These are phyloP conservation scores for Limnothrissa miodon DNA, from an alignment of 2,113 vertebrate genomes.

Conservation along the genomic window DNA sequence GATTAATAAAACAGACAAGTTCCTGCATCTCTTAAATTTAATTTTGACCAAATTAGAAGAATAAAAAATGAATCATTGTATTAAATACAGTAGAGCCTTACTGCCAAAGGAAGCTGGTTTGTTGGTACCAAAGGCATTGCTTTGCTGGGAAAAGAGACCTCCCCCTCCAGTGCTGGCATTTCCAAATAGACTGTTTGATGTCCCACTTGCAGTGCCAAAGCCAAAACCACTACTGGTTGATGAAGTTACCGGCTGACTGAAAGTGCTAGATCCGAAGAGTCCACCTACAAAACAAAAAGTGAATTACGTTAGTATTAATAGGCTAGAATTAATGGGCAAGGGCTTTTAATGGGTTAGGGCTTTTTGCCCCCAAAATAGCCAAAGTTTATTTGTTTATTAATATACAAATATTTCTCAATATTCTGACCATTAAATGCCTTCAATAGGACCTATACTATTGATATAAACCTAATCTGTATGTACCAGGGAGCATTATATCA, in stretches of 20 bases:
- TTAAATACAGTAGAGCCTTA: constrained; percentile 66
- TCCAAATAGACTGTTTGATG: constrained; percentile 87
- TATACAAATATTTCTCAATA: too few relatives aligned
- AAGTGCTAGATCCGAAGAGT: constrained; percentile 88
- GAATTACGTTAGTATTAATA: neutral
- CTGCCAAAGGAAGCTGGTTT: constrained; percentile 90
- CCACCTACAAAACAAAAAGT: constrained; percentile 70
- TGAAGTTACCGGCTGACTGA: constrained; percentile 90
- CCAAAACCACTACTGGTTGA: constrained; percentile 88
- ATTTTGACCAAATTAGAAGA: too few relatives aligned
- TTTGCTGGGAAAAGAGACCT: constrained; percentile 90
- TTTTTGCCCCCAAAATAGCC: too few relatives aligned
- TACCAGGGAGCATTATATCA: too few relatives aligned
- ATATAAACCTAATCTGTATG: too few relatives aligned
- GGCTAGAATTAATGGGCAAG: too few relatives aligned
- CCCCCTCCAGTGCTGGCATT: constrained; percentile 77
- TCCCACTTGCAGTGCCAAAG: constrained; percentile 83
- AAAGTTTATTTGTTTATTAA: too few relatives aligned
- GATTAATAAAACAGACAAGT: too few relatives aligned
- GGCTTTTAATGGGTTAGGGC: too few relatives aligned
- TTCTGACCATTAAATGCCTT: too few relatives aligned
- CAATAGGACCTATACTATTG: too few relatives aligned
- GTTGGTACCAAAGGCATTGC: constrained; percentile 89
- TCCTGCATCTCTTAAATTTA: too few relatives aligned
- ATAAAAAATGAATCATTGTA: neutral